phyloP scores from a whole-genome alignment of 2,113 vertebrate genomes.

The Polyodon spathula region DNA sequence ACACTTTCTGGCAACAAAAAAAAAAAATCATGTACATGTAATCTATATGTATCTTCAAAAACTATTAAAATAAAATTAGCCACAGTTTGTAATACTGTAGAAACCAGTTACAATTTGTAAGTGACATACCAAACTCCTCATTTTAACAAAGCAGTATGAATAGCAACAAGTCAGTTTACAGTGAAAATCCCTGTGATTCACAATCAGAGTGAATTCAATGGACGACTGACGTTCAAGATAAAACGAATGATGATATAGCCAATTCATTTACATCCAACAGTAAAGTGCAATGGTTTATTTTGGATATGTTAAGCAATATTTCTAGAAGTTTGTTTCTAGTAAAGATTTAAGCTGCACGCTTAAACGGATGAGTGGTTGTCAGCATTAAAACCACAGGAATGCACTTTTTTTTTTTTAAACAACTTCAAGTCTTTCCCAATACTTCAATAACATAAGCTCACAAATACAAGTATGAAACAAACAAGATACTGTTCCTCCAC shows the following conservation, averaged over 20 bases:
- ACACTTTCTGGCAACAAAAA: not conserved
- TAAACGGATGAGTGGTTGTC: not conserved
- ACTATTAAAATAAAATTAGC: too few relatives aligned
- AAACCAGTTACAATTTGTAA: not conserved
- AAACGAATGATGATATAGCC: not conserved
- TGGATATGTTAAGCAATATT: not conserved
- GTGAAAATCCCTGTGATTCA: not conserved
- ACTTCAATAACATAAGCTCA: too few relatives aligned
- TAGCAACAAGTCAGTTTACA: not conserved
- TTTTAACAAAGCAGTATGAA: not conserved
- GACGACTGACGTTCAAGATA: not conserved
- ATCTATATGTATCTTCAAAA: too few relatives aligned
- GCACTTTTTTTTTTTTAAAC: not conserved
- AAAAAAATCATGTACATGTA: constrained; percentile 16
- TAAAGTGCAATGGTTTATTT: not conserved
- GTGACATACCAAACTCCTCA: not conserved
- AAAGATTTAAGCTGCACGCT: not conserved
- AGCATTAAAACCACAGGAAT: not conserved
- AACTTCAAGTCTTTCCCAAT: too few relatives aligned
- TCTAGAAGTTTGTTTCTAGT: not conserved
- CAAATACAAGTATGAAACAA: too few relatives aligned
- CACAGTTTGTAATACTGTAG: too few relatives aligned
- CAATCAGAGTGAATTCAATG: not conserved
- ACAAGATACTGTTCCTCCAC: too few relatives aligned
- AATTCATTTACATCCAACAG: not conserved